phyloP scores from a whole-genome alignment of 37 sponge, comb jelly and placozoan genomes.

The Crambe crambe region DNA sequence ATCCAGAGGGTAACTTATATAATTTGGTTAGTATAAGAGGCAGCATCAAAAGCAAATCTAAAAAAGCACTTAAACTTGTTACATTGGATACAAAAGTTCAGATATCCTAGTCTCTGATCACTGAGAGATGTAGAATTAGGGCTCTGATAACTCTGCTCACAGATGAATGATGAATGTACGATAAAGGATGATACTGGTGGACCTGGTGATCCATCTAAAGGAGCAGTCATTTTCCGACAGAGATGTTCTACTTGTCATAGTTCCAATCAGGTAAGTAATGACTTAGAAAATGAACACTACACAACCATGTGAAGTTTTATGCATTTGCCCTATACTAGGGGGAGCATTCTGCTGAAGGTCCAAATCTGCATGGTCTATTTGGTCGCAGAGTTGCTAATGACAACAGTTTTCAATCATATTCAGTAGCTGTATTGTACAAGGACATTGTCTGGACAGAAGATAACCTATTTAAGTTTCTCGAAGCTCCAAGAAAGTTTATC shows the following conservation, averaged over 20 bases:
- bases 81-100: no score
- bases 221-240: slow-evolving; percentile 91
- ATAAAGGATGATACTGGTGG: neutral
- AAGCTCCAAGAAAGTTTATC: slow-evolving; percentile 93
- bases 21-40: no score
- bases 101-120: no score
- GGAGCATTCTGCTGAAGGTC: slow-evolving; percentile 56
- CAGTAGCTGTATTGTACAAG: slow-evolving; percentile 74
- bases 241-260: slow-evolving; percentile 95
- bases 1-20: no score
- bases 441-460: slow-evolving; percentile 89
- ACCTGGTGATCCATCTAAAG: slow-evolving; percentile 31
- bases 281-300: no score
- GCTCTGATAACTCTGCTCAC: no score
- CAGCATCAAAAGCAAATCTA: no score
- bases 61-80: no score
- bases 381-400: slow-evolving; percentile 82
- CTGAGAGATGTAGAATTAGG: no score
- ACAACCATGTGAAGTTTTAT: neutral
- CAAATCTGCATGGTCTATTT: slow-evolving; percentile 86
- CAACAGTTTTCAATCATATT: slow-evolving; percentile 64
- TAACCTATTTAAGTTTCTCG: slow-evolving; percentile 77
- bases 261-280: slow-evolving; percentile 57
- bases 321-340: neutral
- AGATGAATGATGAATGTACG: neutral